Conservation (phyloP, 1,140 invertebrate genomes). For the Harlomillsia oculata region DNA sequence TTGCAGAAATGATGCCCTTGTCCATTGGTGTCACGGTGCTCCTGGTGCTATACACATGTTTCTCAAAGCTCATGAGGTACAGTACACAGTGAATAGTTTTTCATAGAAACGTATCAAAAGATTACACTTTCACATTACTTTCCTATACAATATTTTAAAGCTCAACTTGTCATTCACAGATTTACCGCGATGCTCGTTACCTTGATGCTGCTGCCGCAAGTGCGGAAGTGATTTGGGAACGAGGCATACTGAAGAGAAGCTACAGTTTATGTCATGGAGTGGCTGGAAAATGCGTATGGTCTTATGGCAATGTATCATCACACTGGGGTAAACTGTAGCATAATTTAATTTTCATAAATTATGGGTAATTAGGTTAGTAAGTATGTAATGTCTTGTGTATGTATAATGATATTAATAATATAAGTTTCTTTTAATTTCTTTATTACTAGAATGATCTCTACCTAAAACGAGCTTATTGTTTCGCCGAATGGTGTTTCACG, state of each 20-base stretch:
- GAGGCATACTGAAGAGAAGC: conserved; percentile 79
- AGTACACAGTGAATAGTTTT: no score
- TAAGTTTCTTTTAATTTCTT: neutral
- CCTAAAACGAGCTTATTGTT: conserved; percentile 65
- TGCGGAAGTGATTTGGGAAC: conserved; percentile 71
- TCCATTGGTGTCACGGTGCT: conserved; percentile 94
- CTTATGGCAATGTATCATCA: conserved; percentile 71
- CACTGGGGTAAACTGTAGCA: conserved; percentile 61
- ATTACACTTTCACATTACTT: no score
- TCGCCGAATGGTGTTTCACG: conserved; percentile 72
- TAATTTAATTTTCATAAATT: no score
- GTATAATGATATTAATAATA: no score
- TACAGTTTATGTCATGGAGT: conserved; percentile 87
- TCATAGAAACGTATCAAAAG: no score
- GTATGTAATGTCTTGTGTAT: no score
- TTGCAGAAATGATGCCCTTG: conserved; percentile 56
- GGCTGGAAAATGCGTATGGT: conserved; percentile 79
- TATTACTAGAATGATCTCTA: conserved; percentile 22
- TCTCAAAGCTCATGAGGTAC: conserved; percentile 64
- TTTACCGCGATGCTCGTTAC: conserved; percentile 64
- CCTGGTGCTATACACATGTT: conserved; percentile 74
- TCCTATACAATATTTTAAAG: no score
- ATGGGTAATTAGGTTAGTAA: no score
- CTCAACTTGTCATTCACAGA: conserved; percentile 44
- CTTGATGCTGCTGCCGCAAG: conserved; percentile 59